Conservation (phyloP, 1,140 invertebrate species). For the Drosophila bocqueti region DNA sequence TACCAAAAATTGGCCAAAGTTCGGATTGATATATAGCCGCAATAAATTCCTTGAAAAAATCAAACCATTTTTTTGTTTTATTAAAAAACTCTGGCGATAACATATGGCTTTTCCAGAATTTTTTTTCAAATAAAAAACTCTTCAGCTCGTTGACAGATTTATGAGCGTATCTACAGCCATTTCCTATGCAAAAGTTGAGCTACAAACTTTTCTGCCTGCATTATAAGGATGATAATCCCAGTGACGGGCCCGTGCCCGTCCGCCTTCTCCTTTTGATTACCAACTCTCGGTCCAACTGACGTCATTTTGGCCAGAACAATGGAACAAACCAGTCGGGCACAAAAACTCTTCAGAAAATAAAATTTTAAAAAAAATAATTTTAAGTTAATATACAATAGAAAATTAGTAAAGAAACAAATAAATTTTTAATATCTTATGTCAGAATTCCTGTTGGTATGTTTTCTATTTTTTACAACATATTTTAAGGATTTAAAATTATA, state of each 20-base stretch:
- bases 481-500: too few relatives aligned
- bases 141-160: slow-evolving; percentile 31
- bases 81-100: slow-evolving; percentile 20
- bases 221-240: slow-evolving; percentile 44
- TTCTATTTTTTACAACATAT: too few relatives aligned
- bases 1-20: slow-evolving; percentile 34
- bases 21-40: slow-evolving; percentile 29
- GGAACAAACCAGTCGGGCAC: neutral
- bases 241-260: slow-evolving; percentile 5
- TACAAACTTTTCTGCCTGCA: slow-evolving; percentile 26
- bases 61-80: slow-evolving; percentile 22
- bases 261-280: slow-evolving; percentile 3
- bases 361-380: too few relatives aligned
- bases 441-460: too few relatives aligned
- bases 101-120: slow-evolving; percentile 26
- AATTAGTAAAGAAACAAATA: too few relatives aligned
- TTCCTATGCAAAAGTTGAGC: slow-evolving; percentile 27
- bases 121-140: slow-evolving; percentile 7
- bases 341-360: slow-evolving; percentile 9
- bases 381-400: too few relatives aligned
- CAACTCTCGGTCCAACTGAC: slow-evolving; percentile 25
- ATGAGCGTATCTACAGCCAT: slow-evolving; percentile 26
- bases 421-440: too few relatives aligned
- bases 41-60: slow-evolving; percentile 29
- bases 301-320: slow-evolving; percentile 33